Base-by-base conservation (phyloP, 1,140 invertebrate species). In the Helicoverpa armigera region DNA sequence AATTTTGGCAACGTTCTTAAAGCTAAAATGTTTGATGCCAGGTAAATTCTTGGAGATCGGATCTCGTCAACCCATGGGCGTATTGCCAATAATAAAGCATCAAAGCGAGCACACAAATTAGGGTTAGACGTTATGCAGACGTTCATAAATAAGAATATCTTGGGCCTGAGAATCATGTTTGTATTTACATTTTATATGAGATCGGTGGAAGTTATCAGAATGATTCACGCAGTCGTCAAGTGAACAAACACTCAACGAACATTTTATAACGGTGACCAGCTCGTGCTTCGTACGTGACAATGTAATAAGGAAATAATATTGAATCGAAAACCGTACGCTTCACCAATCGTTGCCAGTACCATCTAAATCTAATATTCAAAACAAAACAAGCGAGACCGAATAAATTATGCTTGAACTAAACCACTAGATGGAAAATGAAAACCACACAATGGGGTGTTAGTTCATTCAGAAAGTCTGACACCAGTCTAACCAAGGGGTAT, bases 11-110 rank as follows among this genome's bases (percentile, higher is more conserved):
- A 31, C 10, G 16, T 10, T 54, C 2, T 54, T 14, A 70, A 53
- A 4, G 50, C 65, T 69, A 53, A 72, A 72, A 29, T 53, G 13
- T 72, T 72, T 72, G 13, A 54, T 72, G 69, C 50, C 35, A 72
- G 23, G 69, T 29, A 72, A 51, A 54, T 72, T 72, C 50, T 72
- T 72, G 50, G 50, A 72, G 69, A 54, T 72, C 35, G 35, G 5
- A 54, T 29, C 12, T 72, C 70, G 29, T 56, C 51, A 58, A 73
- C 70, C 9, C 2, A 11, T 72, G 53, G 70, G 70, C 53, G 14
- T 43, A 3, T 35, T 58, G 70, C 70, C 70, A 73, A 73, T 11
- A n/a, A 58, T 54, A 56, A 13, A 23, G 70, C 29, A 35, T 58
- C 53, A 43, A 72, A 54, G 23, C 14, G 51, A 72, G 54, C 23